phyloP scores from a whole-genome alignment of 2,797 vertebrate genomes.

The Karalla daura region DNA sequence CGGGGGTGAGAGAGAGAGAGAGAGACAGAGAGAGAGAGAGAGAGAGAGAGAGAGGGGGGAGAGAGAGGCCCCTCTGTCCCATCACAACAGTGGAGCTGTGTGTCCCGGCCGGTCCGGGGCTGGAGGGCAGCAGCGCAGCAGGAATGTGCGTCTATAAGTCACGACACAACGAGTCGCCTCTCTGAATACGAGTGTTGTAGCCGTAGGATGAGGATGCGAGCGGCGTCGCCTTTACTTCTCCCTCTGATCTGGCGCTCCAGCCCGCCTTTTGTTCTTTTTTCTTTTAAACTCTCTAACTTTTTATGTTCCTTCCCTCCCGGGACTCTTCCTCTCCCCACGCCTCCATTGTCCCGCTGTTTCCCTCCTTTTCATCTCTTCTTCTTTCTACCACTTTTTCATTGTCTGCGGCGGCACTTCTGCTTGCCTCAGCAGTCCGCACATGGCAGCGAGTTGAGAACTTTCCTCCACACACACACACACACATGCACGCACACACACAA shows the following conservation, averaged over 20 bases:
- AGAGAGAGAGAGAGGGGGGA: conserved; percentile 42
- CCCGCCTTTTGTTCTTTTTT: conserved; percentile 12
- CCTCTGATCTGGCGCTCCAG: conserved; percentile 33
- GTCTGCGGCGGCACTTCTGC: conserved; percentile 31
- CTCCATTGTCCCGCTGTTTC: conserved; percentile 45
- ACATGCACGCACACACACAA: background rate
- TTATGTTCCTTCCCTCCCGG: conserved; percentile 4
- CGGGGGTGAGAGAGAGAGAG: conserved; percentile 46
- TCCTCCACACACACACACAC: conserved; percentile 6
- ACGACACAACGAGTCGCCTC: no score
- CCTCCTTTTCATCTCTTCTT: conserved; percentile 50
- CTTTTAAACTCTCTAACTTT: conserved; percentile 4
- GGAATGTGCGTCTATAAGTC: conserved; percentile 45
- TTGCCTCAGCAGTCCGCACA: conserved; percentile 48
- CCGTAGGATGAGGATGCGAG: no score
- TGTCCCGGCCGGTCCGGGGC: conserved; percentile 45
- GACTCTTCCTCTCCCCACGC: conserved; percentile 5
- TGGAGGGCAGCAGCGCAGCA: conserved; percentile 42
- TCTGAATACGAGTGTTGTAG: no score
- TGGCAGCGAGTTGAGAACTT: conserved; percentile 25
- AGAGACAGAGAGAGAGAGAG: conserved; percentile 30
- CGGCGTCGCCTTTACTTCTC: conserved; percentile 38
- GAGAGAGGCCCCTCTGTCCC: conserved; percentile 71
- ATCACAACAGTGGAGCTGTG: conserved; percentile 69
- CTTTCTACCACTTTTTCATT: conserved; percentile 2